Percentiles rank a stretch among this genome's conserved stretches.
These are phyloP conservation scores for Bombus confusus DNA, from an alignment of 1,140 invertebrate species.

Conservation along the genomic window DNA sequence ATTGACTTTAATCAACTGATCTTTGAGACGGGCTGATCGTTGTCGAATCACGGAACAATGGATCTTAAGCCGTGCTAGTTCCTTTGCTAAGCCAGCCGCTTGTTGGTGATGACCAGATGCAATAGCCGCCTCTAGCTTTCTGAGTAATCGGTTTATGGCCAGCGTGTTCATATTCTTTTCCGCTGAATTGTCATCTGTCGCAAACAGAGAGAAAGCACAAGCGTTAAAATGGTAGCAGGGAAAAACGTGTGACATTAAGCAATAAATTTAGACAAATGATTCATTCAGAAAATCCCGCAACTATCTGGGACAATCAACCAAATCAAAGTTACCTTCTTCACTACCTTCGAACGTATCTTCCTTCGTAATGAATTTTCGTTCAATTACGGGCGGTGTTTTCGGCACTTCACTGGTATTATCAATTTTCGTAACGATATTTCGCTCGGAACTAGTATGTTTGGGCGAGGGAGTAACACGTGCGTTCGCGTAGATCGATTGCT, in stretches of 20 bases:
- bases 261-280: slow-evolving; percentile 31
- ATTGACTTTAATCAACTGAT: slow-evolving; percentile 85
- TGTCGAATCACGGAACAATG: slow-evolving; percentile 86
- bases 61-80: slow-evolving; percentile 87
- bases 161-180: slow-evolving; percentile 83
- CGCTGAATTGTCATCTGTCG: slow-evolving; percentile 59
- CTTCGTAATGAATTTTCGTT: slow-evolving; percentile 16
- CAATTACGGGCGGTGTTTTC: not conserved
- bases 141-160: slow-evolving; percentile 85
- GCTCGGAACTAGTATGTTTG: slow-evolving; percentile 19
- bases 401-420: not conserved
- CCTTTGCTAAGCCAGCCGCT: slow-evolving; percentile 87
- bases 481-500: slow-evolving; percentile 73
- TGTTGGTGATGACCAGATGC: slow-evolving; percentile 86
- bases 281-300: not conserved
- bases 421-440: slow-evolving; percentile 8
- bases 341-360: slow-evolving; percentile 19
- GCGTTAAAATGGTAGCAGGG: not conserved
- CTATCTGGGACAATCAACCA: not conserved
- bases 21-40: slow-evolving; percentile 76
- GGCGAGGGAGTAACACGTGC: slow-evolving; percentile 46
- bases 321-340: slow-evolving; percentile 56
- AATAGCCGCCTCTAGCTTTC: slow-evolving; percentile 87
- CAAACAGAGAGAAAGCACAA: not conserved
- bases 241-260: slow-evolving; percentile 1